A percentile compares a stretch with the other conserved stretches of the same genome.
These are phyloP conservation scores for Phalacrocorax aristotelis DNA, from an alignment of 2,113 vertebrate species.

Conservation along the genomic window DNA sequence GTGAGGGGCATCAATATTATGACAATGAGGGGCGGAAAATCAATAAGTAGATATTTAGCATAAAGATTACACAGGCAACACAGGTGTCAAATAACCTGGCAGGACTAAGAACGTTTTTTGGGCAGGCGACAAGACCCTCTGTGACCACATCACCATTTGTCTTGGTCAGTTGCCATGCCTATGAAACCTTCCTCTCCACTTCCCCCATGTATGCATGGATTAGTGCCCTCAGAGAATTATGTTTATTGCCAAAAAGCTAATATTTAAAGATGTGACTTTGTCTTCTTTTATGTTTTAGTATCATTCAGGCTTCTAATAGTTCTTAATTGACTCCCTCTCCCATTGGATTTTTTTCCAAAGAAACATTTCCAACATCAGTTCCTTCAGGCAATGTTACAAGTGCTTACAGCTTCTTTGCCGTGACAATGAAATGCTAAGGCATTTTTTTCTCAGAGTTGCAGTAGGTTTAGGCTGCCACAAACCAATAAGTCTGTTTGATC, in stretches of 20 bases:
- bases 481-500: neutral
- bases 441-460: neutral
- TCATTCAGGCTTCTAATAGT: neutral
- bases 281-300: neutral
- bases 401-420: neutral
- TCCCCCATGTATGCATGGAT: neutral
- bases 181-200: neutral
- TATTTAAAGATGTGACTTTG: neutral
- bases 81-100: neutral
- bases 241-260: neutral
- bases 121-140: accelerated
- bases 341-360: neutral
- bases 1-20: neutral
- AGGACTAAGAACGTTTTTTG: neutral
- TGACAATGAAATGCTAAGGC: neutral
- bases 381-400: neutral
- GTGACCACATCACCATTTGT: neutral
- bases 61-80: neutral
- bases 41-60: neutral
- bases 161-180: neutral
- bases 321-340: neutral
- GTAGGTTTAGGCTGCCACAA: neutral
- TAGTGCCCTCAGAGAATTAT: neutral
- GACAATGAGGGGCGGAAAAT: neutral
- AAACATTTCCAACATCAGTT: neutral